Percentiles rank a stretch among this genome's conserved stretches.
Evolutionary conservation across 2,113 vertebrate genomes (phyloP).

Genomic region (Thinocorus orbignyianus): DNA sequence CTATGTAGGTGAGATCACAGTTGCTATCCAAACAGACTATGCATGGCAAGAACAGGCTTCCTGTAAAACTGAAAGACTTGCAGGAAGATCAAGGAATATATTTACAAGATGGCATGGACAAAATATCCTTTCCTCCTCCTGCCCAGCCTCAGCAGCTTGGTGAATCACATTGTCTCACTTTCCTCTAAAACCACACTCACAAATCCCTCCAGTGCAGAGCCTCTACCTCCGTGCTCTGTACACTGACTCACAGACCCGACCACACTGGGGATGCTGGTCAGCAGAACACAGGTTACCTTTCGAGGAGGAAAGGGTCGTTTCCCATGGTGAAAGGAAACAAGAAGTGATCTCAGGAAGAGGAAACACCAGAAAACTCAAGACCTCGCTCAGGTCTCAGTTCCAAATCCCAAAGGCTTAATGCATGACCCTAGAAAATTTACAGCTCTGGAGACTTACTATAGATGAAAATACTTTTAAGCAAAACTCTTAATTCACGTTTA

Average conservation of each 20-base stretch:
- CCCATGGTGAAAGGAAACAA: background rate
- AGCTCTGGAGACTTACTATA: background rate
- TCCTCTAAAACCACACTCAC: background rate
- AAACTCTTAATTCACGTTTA: background rate
- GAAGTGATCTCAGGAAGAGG: background rate
- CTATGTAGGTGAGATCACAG: slow-evolving; percentile 52
- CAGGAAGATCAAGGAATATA: slow-evolving; percentile 21
- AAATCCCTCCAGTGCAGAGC: background rate
- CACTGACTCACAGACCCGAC: background rate
- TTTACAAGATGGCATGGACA: slow-evolving; percentile 42
- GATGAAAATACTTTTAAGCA: background rate
- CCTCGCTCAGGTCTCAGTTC: background rate
- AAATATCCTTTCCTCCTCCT: background rate
- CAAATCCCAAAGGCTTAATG: background rate
- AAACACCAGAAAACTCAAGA: background rate
- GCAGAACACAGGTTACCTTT: background rate
- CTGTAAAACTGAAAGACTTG: slow-evolving; percentile 32
- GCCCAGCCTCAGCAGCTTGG: slow-evolving; percentile 9
- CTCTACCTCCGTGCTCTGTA: background rate
- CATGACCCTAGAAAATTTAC: background rate
- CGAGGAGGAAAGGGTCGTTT: background rate
- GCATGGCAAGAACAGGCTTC: slow-evolving; percentile 23
- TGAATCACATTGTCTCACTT: slow-evolving; percentile 1
- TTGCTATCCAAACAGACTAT: slow-evolving; percentile 32
- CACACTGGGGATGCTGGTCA: background rate